Base-by-base conservation (phyloP, 2,113 vertebrate genomes). In the Gambusia holbrooki region DNA sequence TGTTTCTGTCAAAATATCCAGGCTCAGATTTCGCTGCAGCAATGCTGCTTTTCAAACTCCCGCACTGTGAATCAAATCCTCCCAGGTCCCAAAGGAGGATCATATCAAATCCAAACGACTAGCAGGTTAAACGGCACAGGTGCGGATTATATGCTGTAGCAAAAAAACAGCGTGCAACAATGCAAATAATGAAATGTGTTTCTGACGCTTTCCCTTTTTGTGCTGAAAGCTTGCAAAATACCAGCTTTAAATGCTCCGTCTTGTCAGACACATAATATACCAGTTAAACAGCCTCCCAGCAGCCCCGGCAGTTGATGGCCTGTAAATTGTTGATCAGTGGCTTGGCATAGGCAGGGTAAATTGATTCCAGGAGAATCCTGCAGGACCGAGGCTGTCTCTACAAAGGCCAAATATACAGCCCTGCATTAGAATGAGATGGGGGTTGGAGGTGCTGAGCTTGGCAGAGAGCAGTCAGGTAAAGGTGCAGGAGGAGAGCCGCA, bases 321-420 rank as follows among this genome's bases (percentile, higher is more conserved):
- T 88, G 88, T 91, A 92, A 92, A 91, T 90, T 90, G 91, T 91
- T 92, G 88, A 90, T 92, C 91, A 92, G 87, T 84, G 84, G 81
- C 83, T 84, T 91, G 88, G 89, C 89, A 88, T 73, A 76, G 71
- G 84, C 83, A 66, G 81, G 77, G 63, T 84, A 88, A 89, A 91
- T 91, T 91, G 87, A 91, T 92, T 92, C 87, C 88, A 91, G 81
- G 77, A 87, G 87, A 87, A 88, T 91, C 91, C 81, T 90, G 79
- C 81, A 84, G 84, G 88, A 88, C 74, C n/a, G 32, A 67, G 62
- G 71, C 80, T 84, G 84, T 86, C 88, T 90, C 85, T 63, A 91
- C 85, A 91, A 89, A 89, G 89, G 91, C 86, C 90, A 90, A 85
- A 87, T 82, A 87, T 88, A 83, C 86, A 78, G 89, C 79, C 82